Evolutionary conservation across 1,140 invertebrate genomes (phyloP), one percentile per base, ranked within the genome.

Genomic region (Polyergus mexicanus): DNA sequence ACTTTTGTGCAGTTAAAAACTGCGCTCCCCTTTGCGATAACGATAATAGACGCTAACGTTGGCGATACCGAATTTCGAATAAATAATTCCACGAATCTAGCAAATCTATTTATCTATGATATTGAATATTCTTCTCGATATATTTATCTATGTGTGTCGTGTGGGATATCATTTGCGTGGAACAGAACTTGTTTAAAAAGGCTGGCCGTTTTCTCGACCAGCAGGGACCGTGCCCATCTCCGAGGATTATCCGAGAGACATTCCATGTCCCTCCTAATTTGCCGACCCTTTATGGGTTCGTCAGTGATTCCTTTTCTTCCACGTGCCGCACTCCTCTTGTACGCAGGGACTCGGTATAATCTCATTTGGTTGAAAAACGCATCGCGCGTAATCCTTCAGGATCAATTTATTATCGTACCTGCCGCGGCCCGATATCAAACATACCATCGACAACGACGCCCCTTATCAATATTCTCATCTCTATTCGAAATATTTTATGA

Each of bases 211-310:
- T 13, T 44, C 51, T 47, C 41, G 32, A 58, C 35, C 16, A 11
- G 19, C 35, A n/a, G 32, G 28, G 13, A 68, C 25, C 16, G 44
- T 44, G 35, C n/a, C 63, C 62, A 62, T 75, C 69, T 71, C 58
- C 10, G 25, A 85, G 88, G 86, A 90, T 90, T 87, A 90, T 87
- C 69, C 62, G 51, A 35, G 19, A 11, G 25, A 32, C 41, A 25
- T 63, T 35, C 47, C 13, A 75, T 88, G 84, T 85, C 69, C 47
- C 69, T 66, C 3, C 80, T 86, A 78, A 47, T 89, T 87, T 85
- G 85, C 85, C 76, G 28, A 28, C 47, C 63, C 69, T 87, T 89
- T 85, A 90, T 87, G 47, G 62, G 4, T 75, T 65, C 78, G 60
- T 54, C 88, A 81, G 56, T 87, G 75, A 89, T 89, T 90, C 68